Evolutionary conservation across 2,113 vertebrate genomes (phyloP).

Genomic region (Datnioides undecimradiatus): DNA sequence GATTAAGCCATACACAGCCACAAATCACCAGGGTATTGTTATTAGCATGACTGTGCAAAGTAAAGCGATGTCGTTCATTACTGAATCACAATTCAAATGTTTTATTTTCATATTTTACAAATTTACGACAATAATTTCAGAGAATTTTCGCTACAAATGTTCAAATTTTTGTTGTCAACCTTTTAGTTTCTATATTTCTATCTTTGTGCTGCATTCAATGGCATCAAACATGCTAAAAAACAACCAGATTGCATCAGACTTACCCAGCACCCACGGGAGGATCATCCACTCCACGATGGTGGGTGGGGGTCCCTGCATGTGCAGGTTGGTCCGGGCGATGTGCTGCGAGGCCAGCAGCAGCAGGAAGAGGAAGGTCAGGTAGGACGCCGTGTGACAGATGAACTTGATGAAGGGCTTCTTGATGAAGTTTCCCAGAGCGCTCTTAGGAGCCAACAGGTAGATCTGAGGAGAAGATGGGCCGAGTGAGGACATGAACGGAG

Average conservation of each 20-base stretch:
- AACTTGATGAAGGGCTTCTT: conserved; percentile 99
- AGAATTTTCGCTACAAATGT: no score
- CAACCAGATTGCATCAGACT: not conserved
- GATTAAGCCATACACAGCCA: no score
- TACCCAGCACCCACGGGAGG: conserved; percentile 95
- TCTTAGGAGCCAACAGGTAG: conserved; percentile 94
- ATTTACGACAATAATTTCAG: no score
- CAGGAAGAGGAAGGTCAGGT: conserved; percentile 98
- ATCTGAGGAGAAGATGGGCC: conserved; percentile 62
- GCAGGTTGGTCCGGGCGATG: conserved; percentile 95
- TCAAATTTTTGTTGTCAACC: no score
- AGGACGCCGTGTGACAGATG: conserved; percentile 97
- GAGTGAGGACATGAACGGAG: fast-evolving
- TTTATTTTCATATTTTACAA: no score
- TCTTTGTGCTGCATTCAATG: no score
- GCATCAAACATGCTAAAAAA: not conserved
- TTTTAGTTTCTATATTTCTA: no score
- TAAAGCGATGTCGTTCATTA: no score
- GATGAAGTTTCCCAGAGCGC: conserved; percentile 94
- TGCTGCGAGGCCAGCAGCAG: conserved; percentile 96
- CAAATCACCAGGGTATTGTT: no score
- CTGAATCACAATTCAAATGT: no score
- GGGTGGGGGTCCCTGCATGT: conserved; percentile 95
- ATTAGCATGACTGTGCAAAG: no score
- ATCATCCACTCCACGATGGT: conserved; percentile 99